Percentiles rank a stretch among this genome's conserved stretches.
These are phyloP conservation scores for Pyrocephalus nanus DNA, from an alignment of 2,797 vertebrate genomes.

Conservation along the genomic window DNA sequence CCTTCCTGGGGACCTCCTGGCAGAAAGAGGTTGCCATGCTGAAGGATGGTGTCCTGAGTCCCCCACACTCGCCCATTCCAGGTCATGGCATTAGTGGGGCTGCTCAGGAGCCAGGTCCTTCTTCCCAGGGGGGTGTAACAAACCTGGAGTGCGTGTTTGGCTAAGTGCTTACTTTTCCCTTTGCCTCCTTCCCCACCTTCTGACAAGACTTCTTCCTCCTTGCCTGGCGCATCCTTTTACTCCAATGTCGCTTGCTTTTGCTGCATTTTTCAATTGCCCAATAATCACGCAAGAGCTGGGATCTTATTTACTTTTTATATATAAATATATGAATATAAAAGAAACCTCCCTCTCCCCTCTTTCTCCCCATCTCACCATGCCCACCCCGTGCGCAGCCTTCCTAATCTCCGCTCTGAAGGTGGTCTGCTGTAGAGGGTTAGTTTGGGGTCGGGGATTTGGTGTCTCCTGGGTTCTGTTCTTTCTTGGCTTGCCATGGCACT, in stretches of 20 bases:
- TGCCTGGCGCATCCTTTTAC: conserved; percentile 51
- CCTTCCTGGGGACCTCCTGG: neutral
- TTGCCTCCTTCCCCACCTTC: neutral
- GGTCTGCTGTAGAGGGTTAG: neutral
- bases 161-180: conserved; percentile 34
- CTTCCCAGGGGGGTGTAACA: conserved; percentile 27
- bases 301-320: conserved; percentile 74
- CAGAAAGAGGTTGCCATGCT: neutral
- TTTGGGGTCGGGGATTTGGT: neutral
- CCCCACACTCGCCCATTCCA: neutral
- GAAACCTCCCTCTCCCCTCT: neutral
- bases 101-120: neutral
- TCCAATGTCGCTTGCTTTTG: conserved; percentile 71
- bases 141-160: conserved; percentile 33
- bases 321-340: conserved; percentile 65
- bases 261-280: conserved; percentile 72
- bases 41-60: neutral
- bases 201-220: conserved; percentile 39
- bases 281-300: conserved; percentile 69
- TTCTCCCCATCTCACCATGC: neutral
- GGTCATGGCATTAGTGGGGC: neutral
- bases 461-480: conserved; percentile 2
- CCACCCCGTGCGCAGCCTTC: neutral
- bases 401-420: neutral
- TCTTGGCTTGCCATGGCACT: neutral